These are phyloP conservation scores for Sander vitreus DNA, from an alignment of 2,113 vertebrate species.

Conservation along the genomic window DNA sequence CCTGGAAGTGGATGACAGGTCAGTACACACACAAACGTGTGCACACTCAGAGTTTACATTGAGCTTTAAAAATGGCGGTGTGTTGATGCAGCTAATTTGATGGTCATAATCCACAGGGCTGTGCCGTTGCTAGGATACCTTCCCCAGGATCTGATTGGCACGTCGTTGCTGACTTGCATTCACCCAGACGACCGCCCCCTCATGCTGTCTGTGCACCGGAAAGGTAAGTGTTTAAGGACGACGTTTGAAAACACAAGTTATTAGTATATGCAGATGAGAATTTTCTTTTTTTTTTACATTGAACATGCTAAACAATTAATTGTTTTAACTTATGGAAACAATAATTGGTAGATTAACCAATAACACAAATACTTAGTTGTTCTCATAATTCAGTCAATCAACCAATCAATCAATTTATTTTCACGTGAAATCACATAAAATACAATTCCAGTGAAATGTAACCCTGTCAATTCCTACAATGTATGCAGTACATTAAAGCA, in stretches of 20 bases:
- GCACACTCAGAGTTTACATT: neutral
- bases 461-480: too few relatives aligned
- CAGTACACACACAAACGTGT: conserved; percentile 28
- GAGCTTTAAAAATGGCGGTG: neutral
- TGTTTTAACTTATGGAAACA: neutral
- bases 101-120: conserved; percentile 80
- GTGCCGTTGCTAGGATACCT: conserved; percentile 94
- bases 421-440: too few relatives aligned
- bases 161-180: conserved; percentile 86
- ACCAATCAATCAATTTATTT: too few relatives aligned
- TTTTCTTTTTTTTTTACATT: neutral
- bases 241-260: neutral
- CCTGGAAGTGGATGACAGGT: conserved; percentile 94
- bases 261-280: neutral
- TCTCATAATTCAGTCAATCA: too few relatives aligned
- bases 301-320: neutral
- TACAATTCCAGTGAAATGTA: too few relatives aligned
- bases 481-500: too few relatives aligned
- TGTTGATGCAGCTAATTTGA: conserved; percentile 7
- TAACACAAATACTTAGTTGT: neutral
- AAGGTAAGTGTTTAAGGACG: conserved; percentile 79
- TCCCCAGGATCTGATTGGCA: conserved; percentile 92
- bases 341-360: neutral
- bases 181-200: conserved; percentile 90
- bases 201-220: conserved; percentile 89